Conservation (phyloP, 1,140 invertebrate genomes). For the Metopolophium dirhodum region DNA sequence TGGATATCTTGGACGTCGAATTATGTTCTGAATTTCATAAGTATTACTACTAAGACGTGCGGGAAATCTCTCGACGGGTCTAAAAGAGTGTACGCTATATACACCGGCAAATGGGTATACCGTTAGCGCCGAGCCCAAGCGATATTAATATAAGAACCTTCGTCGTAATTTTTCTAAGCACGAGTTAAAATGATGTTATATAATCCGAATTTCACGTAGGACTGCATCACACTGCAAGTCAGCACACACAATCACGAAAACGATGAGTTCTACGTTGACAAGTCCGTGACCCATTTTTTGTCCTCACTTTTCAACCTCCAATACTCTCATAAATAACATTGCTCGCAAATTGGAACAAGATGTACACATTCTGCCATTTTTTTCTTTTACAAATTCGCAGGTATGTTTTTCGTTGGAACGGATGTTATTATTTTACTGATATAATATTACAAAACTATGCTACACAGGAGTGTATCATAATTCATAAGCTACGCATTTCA, state of each 20-base stretch:
- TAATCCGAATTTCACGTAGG: slow-evolving; percentile 5
- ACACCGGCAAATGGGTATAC: background rate
- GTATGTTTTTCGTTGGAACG: background rate
- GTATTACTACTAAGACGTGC: background rate
- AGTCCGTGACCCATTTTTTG: slow-evolving; percentile 47
- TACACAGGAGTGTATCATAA: background rate
- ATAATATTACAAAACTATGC: background rate
- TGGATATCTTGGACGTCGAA: background rate
- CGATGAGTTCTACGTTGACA: slow-evolving; percentile 39
- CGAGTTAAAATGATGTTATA: slow-evolving; percentile 19
- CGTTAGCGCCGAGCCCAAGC: background rate
- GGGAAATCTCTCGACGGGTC: background rate
- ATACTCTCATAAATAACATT: background rate
- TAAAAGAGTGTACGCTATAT: background rate
- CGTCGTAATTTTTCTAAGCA: background rate
- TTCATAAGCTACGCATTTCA: background rate
- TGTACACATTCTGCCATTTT: background rate
- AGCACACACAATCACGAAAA: slow-evolving; percentile 2
- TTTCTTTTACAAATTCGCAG: background rate
- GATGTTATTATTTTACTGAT: background rate
- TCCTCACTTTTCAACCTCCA: slow-evolving; percentile 11
- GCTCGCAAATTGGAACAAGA: background rate
- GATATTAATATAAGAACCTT: background rate
- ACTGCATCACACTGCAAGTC: background rate
- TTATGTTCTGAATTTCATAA: background rate